These are phyloP conservation scores for Drosophila putrida DNA, from an alignment of 2,888 invertebrate species.

Conservation along the genomic window DNA sequence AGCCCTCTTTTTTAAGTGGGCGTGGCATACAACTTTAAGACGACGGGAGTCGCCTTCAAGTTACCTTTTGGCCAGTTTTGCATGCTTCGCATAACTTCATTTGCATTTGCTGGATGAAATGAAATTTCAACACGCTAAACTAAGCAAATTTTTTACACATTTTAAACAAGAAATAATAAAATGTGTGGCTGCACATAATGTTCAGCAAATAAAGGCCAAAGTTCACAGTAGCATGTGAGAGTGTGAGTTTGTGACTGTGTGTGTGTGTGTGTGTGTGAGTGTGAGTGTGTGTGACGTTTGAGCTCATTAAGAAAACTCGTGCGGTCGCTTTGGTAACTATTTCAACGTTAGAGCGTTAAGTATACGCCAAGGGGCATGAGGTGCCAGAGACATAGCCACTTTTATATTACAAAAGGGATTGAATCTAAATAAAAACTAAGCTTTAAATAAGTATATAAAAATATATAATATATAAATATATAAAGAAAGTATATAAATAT, in stretches of 20 bases:
- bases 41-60: conserved; percentile 9
- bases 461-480: no score
- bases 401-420: neutral
- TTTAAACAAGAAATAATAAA: conserved; percentile 52
- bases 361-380: conserved; percentile 2
- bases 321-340: conserved; percentile 71
- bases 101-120: conserved; percentile 44
- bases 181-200: conserved; percentile 45
- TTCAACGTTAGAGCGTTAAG: conserved; percentile 35
- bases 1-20: conserved; percentile 25
- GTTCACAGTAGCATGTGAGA: conserved; percentile 28
- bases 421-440: neutral
- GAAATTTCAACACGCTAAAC: conserved; percentile 55
- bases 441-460: no score
- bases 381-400: conserved; percentile 19
- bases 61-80: conserved; percentile 10
- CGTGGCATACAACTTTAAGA: conserved; percentile 42
- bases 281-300: conserved; percentile 46
- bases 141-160: conserved; percentile 59
- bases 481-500: no score
- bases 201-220: conserved; percentile 54
- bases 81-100: conserved; percentile 33
- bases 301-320: conserved; percentile 72
- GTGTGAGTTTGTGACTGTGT: neutral
- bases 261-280: conserved; percentile 8